These are phyloP conservation scores for Chiloscyllium plagiosum DNA, from an alignment of 2,113 vertebrate genomes.

Conservation along the genomic window DNA sequence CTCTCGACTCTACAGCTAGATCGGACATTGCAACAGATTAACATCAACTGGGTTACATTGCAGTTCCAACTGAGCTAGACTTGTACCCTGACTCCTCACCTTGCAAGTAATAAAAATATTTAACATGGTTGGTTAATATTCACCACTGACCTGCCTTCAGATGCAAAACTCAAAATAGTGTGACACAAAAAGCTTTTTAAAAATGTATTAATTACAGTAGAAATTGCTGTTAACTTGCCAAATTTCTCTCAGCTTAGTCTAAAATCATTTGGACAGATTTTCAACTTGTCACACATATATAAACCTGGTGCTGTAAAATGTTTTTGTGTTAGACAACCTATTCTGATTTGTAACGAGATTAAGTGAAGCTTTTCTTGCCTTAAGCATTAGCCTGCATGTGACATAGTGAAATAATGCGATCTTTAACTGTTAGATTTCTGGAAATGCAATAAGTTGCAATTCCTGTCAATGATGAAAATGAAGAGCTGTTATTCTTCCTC, in stretches of 20 bases:
- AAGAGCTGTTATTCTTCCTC: not conserved
- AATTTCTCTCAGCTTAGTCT: not conserved
- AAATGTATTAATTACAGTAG: not conserved
- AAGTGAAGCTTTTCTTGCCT: not conserved
- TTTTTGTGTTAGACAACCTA: not conserved
- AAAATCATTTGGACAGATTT: not conserved
- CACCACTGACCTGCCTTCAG: too few relatives aligned
- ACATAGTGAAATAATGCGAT: not conserved
- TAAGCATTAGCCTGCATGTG: not conserved
- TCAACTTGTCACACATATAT: not conserved
- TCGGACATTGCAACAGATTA: too few relatives aligned
- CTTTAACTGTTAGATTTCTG: not conserved
- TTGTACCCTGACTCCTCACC: not conserved
- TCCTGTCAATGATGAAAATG: not conserved
- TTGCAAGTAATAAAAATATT: not conserved
- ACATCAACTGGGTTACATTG: too few relatives aligned
- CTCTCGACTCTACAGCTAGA: too few relatives aligned
- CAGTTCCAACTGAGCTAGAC: too few relatives aligned
- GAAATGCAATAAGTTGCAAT: not conserved
- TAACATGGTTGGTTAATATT: not conserved
- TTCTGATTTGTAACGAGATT: not conserved
- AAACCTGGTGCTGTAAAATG: not conserved
- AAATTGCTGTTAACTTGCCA: not conserved
- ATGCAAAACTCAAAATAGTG: not conserved
- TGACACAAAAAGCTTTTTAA: not conserved